Conservation (phyloP, 2,113 vertebrate species). For the Hepsetus odoe region DNA sequence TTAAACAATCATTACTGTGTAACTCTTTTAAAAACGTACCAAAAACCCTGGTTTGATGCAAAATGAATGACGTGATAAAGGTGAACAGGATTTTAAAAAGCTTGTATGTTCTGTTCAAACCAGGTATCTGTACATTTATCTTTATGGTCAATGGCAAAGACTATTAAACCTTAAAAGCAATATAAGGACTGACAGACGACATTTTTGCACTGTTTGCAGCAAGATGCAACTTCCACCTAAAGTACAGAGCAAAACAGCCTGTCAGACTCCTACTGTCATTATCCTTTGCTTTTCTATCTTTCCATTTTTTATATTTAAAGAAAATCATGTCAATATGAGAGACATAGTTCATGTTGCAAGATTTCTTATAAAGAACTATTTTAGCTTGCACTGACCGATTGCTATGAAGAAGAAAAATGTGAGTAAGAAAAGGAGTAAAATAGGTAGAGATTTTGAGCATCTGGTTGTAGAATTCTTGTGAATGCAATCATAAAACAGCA, state of each 20-base stretch:
- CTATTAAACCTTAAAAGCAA: background rate
- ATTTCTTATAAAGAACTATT: background rate
- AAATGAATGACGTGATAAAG: background rate
- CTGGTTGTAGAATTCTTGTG: slow-evolving; percentile 1
- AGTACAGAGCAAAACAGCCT: background rate
- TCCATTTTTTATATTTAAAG: background rate
- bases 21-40: background rate
- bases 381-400: background rate
- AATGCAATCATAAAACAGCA: slow-evolving; percentile 27
- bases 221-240: background rate
- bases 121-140: background rate
- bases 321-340: background rate
- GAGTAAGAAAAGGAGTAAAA: background rate
- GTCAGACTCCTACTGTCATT: background rate
- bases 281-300: background rate
- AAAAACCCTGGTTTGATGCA: no score
- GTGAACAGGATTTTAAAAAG: no score
- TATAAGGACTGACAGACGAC: background rate
- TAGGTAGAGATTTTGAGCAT: background rate
- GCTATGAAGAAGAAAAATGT: slow-evolving; percentile 16
- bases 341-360: background rate
- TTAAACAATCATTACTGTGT: background rate
- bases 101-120: background rate
- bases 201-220: background rate
- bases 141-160: background rate